These are phyloP conservation scores for Galeopterus variegatus DNA, from an alignment of 2,113 vertebrate genomes.

Conservation along the genomic window DNA sequence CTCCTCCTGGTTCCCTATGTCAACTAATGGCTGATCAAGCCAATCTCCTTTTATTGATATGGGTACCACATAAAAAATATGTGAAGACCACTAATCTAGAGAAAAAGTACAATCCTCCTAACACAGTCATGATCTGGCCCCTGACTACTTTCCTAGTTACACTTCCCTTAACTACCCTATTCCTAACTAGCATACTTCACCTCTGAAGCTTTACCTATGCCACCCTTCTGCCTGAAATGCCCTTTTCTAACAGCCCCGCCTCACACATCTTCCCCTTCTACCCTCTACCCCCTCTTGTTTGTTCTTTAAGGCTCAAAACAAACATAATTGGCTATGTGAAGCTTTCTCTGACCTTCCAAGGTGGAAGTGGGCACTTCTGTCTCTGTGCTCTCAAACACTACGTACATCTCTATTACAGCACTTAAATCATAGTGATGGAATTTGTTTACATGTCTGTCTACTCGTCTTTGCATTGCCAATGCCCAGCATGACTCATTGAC, in stretches of 20 bases:
- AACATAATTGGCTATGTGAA: neutral
- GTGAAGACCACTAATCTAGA: neutral
- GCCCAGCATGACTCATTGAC: constrained; percentile 51
- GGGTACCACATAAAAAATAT: neutral
- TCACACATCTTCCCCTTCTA: neutral
- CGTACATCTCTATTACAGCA: neutral
- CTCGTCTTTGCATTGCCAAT: constrained; percentile 40
- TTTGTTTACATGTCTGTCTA: constrained; percentile 47
- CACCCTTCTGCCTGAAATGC: neutral
- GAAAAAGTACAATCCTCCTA: neutral
- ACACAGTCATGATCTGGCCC: neutral
- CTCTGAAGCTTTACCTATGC: neutral
- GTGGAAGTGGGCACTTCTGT: neutral
- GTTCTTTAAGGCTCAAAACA: constrained; percentile 49
- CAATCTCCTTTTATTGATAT: neutral
- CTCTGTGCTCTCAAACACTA: neutral
- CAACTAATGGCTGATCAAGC: neutral
- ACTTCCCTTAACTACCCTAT: constrained; percentile 4
- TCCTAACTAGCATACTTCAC: neutral
- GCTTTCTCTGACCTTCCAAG: constrained; percentile 5
- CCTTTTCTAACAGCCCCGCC: neutral
- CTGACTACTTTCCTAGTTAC: neutral
- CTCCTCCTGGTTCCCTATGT: neutral
- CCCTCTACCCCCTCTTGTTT: neutral
- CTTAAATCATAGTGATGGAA: neutral